phyloP scores from a whole-genome alignment of 2,797 vertebrate genomes.

The Fistularia tabacaria region DNA sequence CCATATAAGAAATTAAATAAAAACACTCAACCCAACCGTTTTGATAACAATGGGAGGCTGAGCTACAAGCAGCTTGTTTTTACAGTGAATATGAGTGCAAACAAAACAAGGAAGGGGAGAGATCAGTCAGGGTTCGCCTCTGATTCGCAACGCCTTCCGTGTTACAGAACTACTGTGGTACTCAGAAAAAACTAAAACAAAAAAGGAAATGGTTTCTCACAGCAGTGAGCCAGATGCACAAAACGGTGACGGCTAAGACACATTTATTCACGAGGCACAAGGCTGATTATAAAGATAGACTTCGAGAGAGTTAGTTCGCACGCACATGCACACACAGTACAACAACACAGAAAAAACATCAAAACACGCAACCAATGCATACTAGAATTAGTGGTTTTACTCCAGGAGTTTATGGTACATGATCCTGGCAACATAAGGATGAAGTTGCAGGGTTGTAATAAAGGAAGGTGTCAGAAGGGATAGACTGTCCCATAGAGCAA shows the following conservation, averaged over 20 bases:
- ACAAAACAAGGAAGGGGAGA: slow-evolving; percentile 33
- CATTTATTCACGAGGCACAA: slow-evolving; percentile 17
- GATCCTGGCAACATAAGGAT: slow-evolving; percentile 26
- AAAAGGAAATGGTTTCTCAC: slow-evolving; percentile 34
- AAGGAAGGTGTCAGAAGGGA: too few relatives aligned
- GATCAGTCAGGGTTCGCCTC: slow-evolving; percentile 2
- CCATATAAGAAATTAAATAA: neutral
- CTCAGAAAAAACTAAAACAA: too few relatives aligned
- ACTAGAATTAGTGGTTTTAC: slow-evolving; percentile 9
- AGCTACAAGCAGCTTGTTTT: slow-evolving; percentile 37
- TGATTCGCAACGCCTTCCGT: neutral
- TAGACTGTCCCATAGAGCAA: too few relatives aligned
- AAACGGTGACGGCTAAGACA: slow-evolving; percentile 20
- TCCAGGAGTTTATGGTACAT: neutral
- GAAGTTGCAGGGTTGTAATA: slow-evolving; percentile 12
- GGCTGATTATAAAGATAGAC: slow-evolving; percentile 20
- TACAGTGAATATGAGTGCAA: slow-evolving; percentile 22
- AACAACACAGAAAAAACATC: neutral
- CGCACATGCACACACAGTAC: too few relatives aligned
- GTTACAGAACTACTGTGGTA: slow-evolving; percentile 22
- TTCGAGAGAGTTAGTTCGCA: too few relatives aligned
- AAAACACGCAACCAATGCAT: slow-evolving; percentile 7
- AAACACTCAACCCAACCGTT: too few relatives aligned
- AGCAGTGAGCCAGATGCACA: slow-evolving; percentile 17
- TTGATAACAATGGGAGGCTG: too few relatives aligned